Evolutionary conservation across 2,113 vertebrate genomes (phyloP).

Genomic region (Ailuropoda melanoleuca): DNA sequence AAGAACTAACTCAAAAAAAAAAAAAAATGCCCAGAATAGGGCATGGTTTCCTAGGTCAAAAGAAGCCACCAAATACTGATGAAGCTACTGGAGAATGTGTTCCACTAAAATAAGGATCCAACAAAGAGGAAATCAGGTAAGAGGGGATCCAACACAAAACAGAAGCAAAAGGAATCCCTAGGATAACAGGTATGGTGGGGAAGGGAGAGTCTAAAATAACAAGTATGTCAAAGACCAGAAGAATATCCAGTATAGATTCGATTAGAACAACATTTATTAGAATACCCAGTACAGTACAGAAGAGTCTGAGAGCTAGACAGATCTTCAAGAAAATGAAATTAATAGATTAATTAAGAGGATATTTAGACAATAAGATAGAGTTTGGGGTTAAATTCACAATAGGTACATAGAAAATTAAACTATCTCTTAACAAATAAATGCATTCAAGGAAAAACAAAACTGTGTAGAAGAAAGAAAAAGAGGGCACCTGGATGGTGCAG

Average conservation of each 20-base stretch:
- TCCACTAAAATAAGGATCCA: not conserved
- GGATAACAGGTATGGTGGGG: not conserved
- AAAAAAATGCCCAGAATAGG: not conserved
- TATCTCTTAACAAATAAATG: not conserved
- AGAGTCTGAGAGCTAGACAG: not conserved
- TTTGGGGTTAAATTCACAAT: not conserved
- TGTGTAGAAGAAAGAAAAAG: not conserved
- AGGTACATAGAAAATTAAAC: not conserved
- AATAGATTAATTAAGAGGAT: not conserved
- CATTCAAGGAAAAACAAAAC: constrained; percentile 11
- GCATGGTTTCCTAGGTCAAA: not conserved
- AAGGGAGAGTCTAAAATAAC: not conserved
- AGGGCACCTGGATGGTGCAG: not conserved
- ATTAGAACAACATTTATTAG: not conserved
- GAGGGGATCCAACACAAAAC: not conserved
- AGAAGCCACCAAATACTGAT: not conserved
- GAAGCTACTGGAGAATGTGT: not conserved
- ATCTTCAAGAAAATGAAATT: not conserved
- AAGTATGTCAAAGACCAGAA: not conserved
- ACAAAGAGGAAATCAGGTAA: not conserved
- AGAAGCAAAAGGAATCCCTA: not conserved
- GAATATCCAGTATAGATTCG: not conserved
- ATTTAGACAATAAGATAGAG: not conserved
- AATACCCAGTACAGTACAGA: not conserved
- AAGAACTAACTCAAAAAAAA: not conserved